A percentile compares a stretch with the other conserved stretches of the same genome.
These are phyloP conservation scores for Dryocosmus kuriphilus DNA, from an alignment of 2,888 invertebrate genomes.

Conservation along the genomic window DNA sequence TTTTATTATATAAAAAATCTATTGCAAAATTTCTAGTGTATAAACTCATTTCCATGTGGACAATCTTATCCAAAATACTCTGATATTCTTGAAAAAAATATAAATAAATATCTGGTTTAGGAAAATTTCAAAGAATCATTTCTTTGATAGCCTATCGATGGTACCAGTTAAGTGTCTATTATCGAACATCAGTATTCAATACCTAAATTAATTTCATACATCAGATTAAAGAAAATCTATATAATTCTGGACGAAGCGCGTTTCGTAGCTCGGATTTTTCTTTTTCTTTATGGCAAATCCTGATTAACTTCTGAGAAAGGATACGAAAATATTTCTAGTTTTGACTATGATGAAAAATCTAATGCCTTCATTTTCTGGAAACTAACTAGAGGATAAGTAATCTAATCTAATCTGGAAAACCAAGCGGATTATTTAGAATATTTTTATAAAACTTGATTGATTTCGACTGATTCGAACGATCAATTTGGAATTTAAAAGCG, in stretches of 20 bases:
- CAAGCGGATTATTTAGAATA: conserved; percentile 56
- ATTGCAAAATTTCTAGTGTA: neutral
- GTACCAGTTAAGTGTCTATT: neutral
- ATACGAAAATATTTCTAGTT: neutral
- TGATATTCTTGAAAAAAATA: neutral
- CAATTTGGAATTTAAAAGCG: conserved; percentile 15
- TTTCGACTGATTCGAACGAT: conserved; percentile 40
- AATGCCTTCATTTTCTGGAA: neutral
- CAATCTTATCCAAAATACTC: neutral
- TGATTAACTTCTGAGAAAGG: neutral
- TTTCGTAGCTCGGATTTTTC: neutral
- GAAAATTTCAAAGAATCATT: neutral
- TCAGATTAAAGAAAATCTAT: neutral
- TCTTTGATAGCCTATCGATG: neutral
- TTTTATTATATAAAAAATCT: neutral
- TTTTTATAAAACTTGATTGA: conserved; percentile 52
- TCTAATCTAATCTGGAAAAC: conserved; percentile 21
- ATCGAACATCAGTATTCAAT: conserved; percentile 32
- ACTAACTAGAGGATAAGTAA: neutral
- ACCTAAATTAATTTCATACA: conserved; percentile 15
- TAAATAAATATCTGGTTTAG: neutral
- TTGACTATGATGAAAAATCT: neutral
- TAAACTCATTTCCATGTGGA: neutral
- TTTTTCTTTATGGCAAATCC: neutral
- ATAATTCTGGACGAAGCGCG: neutral